Evolutionary conservation across 2,888 invertebrate genomes (phyloP).

Genomic region (Cheilosia vernalis): DNA sequence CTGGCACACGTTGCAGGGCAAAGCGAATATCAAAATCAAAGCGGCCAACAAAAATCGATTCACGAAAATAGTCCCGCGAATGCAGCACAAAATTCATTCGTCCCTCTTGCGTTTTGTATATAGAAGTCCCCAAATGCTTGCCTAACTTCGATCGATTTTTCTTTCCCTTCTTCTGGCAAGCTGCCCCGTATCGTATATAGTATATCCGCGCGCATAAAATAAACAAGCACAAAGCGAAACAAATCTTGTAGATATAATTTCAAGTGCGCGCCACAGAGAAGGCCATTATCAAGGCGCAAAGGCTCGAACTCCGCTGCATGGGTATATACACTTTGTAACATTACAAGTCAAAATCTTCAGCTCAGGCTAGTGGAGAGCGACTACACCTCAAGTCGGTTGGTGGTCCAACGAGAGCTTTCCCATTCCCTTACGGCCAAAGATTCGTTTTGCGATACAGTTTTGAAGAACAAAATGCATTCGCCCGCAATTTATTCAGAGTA

Average conservation of each 20-base stretch:
- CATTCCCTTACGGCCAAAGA: not conserved
- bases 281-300: conserved; percentile 68
- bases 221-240: conserved; percentile 1
- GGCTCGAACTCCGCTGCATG: conserved; percentile 16
- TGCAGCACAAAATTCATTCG: not conserved
- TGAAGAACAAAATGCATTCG: conserved; percentile 3
- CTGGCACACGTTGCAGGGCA: conserved; percentile 63
- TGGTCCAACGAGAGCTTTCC: conserved; percentile 20
- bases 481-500: conserved; percentile 54
- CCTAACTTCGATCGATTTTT: conserved; percentile 49
- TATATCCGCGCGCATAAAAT: not conserved
- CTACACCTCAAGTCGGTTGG: conserved; percentile 26
- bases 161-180: conserved; percentile 29
- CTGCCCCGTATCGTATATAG: not conserved
- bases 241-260: conserved; percentile 44
- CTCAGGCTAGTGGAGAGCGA: not conserved
- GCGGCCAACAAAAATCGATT: conserved; percentile 34
- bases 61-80: conserved; percentile 50
- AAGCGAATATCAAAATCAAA: conserved; percentile 9
- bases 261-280: conserved; percentile 54
- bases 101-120: conserved; percentile 3
- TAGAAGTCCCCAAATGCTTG: conserved; percentile 25
- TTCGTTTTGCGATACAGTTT: conserved; percentile 7
- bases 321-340: conserved; percentile 13
- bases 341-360: conserved; percentile 29